Evolutionary conservation across 2,888 invertebrate species (phyloP), one percentile per base, ranked within the genome.

Genomic region (Trypoxylon attenuatum): DNA sequence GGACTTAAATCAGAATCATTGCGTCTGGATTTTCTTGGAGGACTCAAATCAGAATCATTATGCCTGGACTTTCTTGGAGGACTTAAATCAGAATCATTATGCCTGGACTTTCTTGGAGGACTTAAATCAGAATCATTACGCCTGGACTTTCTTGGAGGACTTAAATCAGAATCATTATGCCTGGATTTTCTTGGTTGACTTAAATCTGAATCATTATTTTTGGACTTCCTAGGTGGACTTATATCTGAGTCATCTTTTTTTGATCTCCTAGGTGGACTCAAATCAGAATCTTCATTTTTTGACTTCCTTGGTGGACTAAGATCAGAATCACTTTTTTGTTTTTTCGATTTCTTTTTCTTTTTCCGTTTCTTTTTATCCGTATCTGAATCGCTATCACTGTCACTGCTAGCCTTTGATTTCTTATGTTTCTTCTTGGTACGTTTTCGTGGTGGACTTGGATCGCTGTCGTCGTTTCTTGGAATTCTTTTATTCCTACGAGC

Each of bases 261-360:
- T 13, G 33, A 33, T 13, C 13, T 33, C 13, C 33, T 33, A 13
- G 33, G 33, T 33, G 33, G 33, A 33, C 3, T 33, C 33, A 41
- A 39, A 13, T 56, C 61, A n/a, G 51, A 62, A 19, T 66, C 66
- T 2, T 38, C 56, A 43, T 46, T 51, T 25, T 60, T 73, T 16
- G 70, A 69, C 68, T 72, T 84, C 76, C 87, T 83, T 5, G 76
- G 73, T 25, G 82, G 78, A 64, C 82, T 83, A 13, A 71, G n/a
- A n/a, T n/a, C n/a, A n/a, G n/a, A 63, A 69, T 84, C 84, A 33
- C 77, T 61, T n/a, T 65, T 69, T 49, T 55, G 27, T 70, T 4
- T 63, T 57, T 43, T 57, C 68, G 16, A 46, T 68, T 25, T 56
- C 19, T 5, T 56, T 61, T 15, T 53, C 51, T 19, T 47, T 73